Conservation (phyloP, 2,888 invertebrate genomes). For the Apoderus coryli region DNA sequence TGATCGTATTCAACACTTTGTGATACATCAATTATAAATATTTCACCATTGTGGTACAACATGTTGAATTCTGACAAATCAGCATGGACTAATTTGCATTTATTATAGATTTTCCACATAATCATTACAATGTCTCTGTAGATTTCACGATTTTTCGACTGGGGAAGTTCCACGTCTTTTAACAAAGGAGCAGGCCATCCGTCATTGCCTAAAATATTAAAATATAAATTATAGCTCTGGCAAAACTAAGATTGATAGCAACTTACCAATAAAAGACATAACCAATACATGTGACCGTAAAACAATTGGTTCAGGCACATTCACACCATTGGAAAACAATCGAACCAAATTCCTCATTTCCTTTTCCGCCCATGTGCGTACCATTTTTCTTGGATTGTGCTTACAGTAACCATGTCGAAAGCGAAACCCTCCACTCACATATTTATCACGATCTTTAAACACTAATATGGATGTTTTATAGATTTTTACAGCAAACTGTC, state of each 20-base stretch:
- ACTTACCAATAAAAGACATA: constrained; percentile 86
- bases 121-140: constrained; percentile 73
- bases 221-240: too few species aligned
- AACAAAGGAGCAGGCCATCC: constrained; percentile 88
- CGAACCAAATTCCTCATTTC: constrained; percentile 90
- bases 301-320: constrained; percentile 78
- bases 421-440: constrained; percentile 90
- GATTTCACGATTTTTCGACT: constrained; percentile 57
- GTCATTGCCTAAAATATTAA: constrained; percentile 36
- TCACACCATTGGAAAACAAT: constrained; percentile 69
- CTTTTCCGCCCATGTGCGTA: constrained; percentile 97
- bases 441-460: constrained; percentile 96
- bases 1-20: constrained; percentile 98
- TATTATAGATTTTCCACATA: constrained; percentile 90
- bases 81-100: constrained; percentile 91
- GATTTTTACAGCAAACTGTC: constrained; percentile 76
- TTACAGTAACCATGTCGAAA: constrained; percentile 88
- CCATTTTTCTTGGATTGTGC: constrained; percentile 96
- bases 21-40: constrained; percentile 94
- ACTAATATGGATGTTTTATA: constrained; percentile 96
- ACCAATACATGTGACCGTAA: constrained; percentile 82
- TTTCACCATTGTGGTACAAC: constrained; percentile 63
- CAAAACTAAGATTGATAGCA: too few species aligned
- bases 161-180: constrained; percentile 69
- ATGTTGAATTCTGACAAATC: constrained; percentile 96